Evolutionary conservation across 1,140 invertebrate genomes (phyloP).

Genomic region (Eciton burchellii): DNA sequence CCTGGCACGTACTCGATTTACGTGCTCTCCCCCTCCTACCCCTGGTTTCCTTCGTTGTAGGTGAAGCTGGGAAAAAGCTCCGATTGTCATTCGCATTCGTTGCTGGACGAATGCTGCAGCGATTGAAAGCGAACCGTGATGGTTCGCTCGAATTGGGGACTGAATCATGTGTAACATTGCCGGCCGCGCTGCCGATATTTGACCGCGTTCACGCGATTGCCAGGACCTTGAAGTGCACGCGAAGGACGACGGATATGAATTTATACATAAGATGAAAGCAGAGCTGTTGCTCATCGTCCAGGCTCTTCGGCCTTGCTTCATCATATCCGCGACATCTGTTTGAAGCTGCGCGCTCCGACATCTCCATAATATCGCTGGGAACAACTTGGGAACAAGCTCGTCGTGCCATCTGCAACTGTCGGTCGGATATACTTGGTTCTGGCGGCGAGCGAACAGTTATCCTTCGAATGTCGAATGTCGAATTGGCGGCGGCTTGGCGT

Average conservation of each 20-base stretch:
- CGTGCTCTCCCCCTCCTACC: neutral
- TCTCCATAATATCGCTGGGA: neutral
- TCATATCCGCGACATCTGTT: neutral
- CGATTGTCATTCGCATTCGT: too few relatives aligned
- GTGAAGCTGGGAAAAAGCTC: neutral
- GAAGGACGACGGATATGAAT: neutral
- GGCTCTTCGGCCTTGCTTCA: neutral
- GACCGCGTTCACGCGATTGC: neutral
- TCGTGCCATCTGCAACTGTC: slow-evolving; percentile 30
- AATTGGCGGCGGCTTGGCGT: neutral
- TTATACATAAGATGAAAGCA: slow-evolving; percentile 20
- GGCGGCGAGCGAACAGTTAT: neutral
- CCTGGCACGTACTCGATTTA: neutral
- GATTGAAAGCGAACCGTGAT: too few relatives aligned
- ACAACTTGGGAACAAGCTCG: neutral
- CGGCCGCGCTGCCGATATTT: too few relatives aligned
- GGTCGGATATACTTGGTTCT: neutral
- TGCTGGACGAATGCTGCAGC: too few relatives aligned
- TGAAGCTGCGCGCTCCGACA: neutral
- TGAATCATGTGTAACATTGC: too few relatives aligned
- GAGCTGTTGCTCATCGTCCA: neutral
- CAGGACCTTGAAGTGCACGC: neutral
- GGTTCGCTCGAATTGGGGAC: too few relatives aligned
- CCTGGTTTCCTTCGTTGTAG: neutral
- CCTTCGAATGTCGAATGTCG: neutral